Base-by-base conservation (phyloP, 2,888 invertebrate species). In the Zhengitettix transpicula region DNA sequence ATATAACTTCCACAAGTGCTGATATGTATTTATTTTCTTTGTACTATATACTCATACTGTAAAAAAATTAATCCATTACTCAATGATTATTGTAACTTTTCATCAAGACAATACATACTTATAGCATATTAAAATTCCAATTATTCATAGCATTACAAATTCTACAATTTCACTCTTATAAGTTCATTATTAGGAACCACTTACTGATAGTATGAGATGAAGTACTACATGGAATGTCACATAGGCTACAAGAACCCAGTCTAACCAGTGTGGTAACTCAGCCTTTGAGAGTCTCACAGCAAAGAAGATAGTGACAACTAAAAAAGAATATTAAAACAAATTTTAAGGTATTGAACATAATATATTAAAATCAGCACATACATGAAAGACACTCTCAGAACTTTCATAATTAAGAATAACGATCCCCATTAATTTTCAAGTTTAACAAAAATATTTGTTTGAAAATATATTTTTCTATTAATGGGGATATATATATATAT, bases 281-380 rank as follows among this genome's bases (percentile, higher is more conserved):
- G 93, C 90, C 73, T 93, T 91, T 65, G 81, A 81, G 64, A 96
- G 77, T 69, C 85, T 84, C 40, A 91, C 87, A 52, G 96, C 91
- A 70, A 95, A 87, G 81, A 96, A 96, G 68, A 97, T 89, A 57
- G 93, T 88, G 14, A 92, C 85, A 73, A 96, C 95, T 95, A 78
- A 11, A 81, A 78, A 57, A 61, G 64, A 65, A 64, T 61, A 64
- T 42, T 44, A 60, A 42, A 52, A 55, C 41, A 42, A 42, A 41
- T 12, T 16, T 15, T 17, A 53, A 1, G 12, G 12, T 11, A 16
- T 14, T 9, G 9, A 12, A 16, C 0, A 51, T 15, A 16, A 51
- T 1, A 2, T 10, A 51, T n/a, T 51, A 51, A 10, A 51, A 51
- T 16, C 2, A 9, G 2, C 28, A 28, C 28, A 28, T 28, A 28